Base-by-base conservation (phyloP, 1,140 invertebrate species). In the Hermetia illucens region DNA sequence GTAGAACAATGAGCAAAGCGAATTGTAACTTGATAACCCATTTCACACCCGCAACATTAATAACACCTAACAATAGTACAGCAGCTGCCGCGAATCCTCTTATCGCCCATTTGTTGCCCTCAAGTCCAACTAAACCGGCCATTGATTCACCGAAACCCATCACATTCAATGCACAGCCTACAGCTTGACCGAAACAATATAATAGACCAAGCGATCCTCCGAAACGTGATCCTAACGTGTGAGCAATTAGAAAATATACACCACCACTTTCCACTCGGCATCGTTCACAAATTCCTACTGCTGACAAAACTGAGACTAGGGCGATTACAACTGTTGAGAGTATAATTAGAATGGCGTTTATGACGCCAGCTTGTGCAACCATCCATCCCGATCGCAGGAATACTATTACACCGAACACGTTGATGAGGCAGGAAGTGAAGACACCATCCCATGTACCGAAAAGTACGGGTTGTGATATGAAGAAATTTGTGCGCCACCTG, bases 401-500 rank as follows among this genome's bases (percentile, higher is more conserved):
- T 40, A 96, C 89, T 58, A 97, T 93, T 2, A 96, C 90, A 49
- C 92, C 90, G 69, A 97, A 91, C 21, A 96, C 90, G 62, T 97
- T 96, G 51, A 96, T 91, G 51, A 97, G 74, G 53, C 86, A 90
- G 24, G 81, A 82, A 21, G 57, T 61, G 35, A 60, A 60, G 15
- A 97, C 93, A 45, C 92, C 93, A 70, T 96, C 92, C 90, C 92
- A 95, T 2, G 90, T 92, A 12, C 92, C 92, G 72, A 96, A 96
- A 16, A 96, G 67, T 33, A 94, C 84, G 32, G 89, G 89, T 58
- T 91, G 82, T 21, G 85, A 88, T 58, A 92, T 81, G 50, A 93
- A 89, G 58, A 92, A 90, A 54, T 91, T 88, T 17, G 84, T 83
- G 63, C 87, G 85, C 86, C 86, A 91, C 85, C 85, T 90, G 62